phyloP scores from a whole-genome alignment of 2,113 vertebrate genomes.

The Theristicus caerulescens region DNA sequence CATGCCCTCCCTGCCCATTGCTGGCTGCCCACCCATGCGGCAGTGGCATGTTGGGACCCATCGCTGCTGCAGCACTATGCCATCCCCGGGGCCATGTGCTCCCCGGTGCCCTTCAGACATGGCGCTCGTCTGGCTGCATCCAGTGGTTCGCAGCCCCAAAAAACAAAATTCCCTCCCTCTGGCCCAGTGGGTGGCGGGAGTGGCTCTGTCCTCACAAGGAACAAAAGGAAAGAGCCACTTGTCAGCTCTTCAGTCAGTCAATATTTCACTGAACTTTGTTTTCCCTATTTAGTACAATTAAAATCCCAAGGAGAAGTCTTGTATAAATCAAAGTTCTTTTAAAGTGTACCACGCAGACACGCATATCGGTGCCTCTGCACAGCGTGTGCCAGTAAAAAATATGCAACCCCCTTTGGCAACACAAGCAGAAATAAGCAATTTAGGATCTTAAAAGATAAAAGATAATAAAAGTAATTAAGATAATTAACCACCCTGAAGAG shows the following conservation, averaged over 20 bases:
- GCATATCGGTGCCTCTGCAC: conserved; percentile 38
- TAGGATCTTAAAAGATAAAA: conserved; percentile 84
- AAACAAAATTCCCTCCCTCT: neutral
- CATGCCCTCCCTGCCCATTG: neutral
- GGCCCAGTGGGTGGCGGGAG: rapidly evolving
- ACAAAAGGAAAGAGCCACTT: neutral
- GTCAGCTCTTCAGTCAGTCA: neutral
- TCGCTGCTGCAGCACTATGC: rapidly evolving
- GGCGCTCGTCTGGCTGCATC: rapidly evolving
- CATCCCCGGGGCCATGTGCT: rapidly evolving
- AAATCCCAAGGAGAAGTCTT: conserved; percentile 60
- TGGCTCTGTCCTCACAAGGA: rapidly evolving
- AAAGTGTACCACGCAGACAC: conserved; percentile 54
- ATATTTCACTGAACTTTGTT: conserved; percentile 63
- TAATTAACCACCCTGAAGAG: conserved; percentile 87
- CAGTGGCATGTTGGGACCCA: neutral
- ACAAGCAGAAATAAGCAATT: conserved; percentile 82
- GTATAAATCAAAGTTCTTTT: conserved; percentile 78
- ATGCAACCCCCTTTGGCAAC: conserved; percentile 80
- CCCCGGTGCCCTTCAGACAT: no score
- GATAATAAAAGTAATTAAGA: conserved; percentile 89
- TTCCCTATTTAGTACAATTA: conserved; percentile 65
- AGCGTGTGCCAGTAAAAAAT: conserved; percentile 65
- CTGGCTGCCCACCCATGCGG: neutral
- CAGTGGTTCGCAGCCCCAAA: rapidly evolving